Evolutionary conservation across 2,888 invertebrate genomes (phyloP), one percentile per base, ranked within the genome.

Genomic region (Pollenia amentaria): DNA sequence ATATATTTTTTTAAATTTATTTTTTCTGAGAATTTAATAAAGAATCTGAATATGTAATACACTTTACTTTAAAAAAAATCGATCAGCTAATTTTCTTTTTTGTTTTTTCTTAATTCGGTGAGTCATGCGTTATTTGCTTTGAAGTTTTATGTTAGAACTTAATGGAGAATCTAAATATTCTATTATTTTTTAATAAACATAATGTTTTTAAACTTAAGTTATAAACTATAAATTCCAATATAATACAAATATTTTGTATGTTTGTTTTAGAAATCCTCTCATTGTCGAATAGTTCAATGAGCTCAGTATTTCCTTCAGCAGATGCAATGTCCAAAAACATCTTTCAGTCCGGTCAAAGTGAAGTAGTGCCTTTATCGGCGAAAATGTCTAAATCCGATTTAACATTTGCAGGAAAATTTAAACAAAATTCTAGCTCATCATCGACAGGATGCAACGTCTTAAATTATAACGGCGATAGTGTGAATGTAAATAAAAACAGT

Each of bases 371-470:
- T 38, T 51, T 76, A 55, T 29, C 88, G 9, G 29, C 42, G 69
- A 51, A 82, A 48, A 67, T 88, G 60, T 62, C 84, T 18, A 84
- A 88, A 55, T 88, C 88, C 16, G 92, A 93, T 83, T 90, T 93
- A 78, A 92, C 93, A 12, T 93, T 93, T 89, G 90, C 92, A 4
- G 93, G 93, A 0, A 91, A 92, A 88, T 93, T 93, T 85, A 91
- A 91, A 51, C 89, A 90, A 51, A 88, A 70, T 12, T 88, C 65
- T 55, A 89, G 88, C 77, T 70, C 85, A 18, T 85, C 89, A 18
- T n/a, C 46, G 55, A 40, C 80, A 40, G 84, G 64, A 14, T 72
- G 70, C 38, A 77, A 73, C 67, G 69, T 73, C 8, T 55, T 62
- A 44, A 83, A 85, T 75, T 65, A 75, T 10, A 81, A 64, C 51